Base-by-base conservation (phyloP, 2,113 vertebrate species). In the Carollia perspicillata region DNA sequence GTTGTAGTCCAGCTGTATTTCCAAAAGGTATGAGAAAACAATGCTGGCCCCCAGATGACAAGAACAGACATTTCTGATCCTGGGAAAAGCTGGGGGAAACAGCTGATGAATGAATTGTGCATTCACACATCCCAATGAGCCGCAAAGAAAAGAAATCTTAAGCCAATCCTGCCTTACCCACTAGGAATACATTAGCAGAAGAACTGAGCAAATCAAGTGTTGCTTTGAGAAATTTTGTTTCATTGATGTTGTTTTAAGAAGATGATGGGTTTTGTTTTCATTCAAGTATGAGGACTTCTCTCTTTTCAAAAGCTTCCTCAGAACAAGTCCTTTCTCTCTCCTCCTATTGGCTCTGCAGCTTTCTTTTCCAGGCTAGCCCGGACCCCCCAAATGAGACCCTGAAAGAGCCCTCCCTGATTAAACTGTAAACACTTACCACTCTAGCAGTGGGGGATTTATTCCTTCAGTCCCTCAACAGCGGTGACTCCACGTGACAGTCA, bases 11-110 rank as follows among this genome's bases (percentile, higher is more conserved):
- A 97, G 93, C 94, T 98, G 93, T 94, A 85, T 97, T 97, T 97
- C 92, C 89, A 80, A 88, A 93, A 98, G 97, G 89, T 97, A 87
- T 89, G 35, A 94, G 91, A 95, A 97, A 97, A 95, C 93, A 96
- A 89, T 90, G n/a, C 84, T 94, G 85, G 89, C 85, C 86, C 72
- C 95, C 93, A 93, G 95, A 94, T 95, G 95, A 96, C 93, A 92
- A 96, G 90, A 97, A 94, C 97, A 97, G 94, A 88, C 69, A 75
- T 86, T 92, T 96, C 28, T 18, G 85, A 86, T 89, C 89, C 89
- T 93, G 97, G 95, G 85, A 83, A 97, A 96, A 93, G 77, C 83
- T 75, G 1, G 12, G 44, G 72, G 92, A 88, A 90, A 83, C 83
- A 94, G 94, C 94, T 89, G 94, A 96, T 91, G 95, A 95, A 96